These are phyloP conservation scores for Acrocephalus arundinaceus DNA, from an alignment of 2,113 vertebrate genomes.

Conservation along the genomic window DNA sequence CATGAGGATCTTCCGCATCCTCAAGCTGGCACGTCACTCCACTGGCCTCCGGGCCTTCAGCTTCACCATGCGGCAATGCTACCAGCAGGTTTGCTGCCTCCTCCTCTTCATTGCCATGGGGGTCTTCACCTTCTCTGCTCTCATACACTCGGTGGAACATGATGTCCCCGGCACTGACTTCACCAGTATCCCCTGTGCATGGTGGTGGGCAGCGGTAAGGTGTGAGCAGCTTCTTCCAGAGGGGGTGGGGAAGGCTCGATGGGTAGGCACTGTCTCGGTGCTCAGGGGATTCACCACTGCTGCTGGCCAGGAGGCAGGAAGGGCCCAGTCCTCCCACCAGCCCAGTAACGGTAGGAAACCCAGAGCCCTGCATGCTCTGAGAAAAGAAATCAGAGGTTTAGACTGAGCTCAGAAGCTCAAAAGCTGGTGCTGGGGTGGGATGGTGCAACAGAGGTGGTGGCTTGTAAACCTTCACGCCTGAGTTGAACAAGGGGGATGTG, in stretches of 20 bases:
- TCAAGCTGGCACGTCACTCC: conserved; percentile 89
- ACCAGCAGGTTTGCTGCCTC: conserved; percentile 91
- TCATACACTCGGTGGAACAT: conserved; percentile 89
- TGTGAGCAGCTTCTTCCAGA: neutral
- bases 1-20: conserved; percentile 91
- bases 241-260: fast-evolving
- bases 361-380: neutral
- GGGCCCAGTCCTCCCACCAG: neutral
- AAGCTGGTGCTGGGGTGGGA: neutral
- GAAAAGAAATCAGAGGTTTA: neutral
- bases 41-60: conserved; percentile 89
- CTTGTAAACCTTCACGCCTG: neutral
- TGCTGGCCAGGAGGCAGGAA: neutral
- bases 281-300: neutral
- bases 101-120: conserved; percentile 91
- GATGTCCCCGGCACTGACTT: conserved; percentile 86
- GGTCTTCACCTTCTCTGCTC: conserved; percentile 89
- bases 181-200: conserved; percentile 88
- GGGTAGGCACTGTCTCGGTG: neutral
- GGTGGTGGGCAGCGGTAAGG: conserved; percentile 95
- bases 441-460: neutral
- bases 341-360: neutral
- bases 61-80: conserved; percentile 91
- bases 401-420: neutral
- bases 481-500: neutral